Evolutionary conservation across 1,140 invertebrate species (phyloP).

Genomic region (Cecropterus lyciades): DNA sequence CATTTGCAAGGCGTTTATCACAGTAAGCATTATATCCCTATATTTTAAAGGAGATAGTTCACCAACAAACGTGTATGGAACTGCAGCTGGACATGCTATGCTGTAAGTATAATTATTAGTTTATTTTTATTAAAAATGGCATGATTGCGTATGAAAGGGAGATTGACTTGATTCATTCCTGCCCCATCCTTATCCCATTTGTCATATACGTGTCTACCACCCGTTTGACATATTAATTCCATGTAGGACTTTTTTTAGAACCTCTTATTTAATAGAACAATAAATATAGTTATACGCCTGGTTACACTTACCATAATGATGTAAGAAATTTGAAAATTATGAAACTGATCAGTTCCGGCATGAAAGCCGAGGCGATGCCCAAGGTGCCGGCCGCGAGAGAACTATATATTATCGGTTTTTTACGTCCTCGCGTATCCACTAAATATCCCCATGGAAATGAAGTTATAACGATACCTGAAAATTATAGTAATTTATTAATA

Average conservation of each 20-base stretch:
- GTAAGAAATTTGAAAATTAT: constrained; percentile 60
- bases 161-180: too few relatives aligned
- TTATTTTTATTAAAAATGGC: too few relatives aligned
- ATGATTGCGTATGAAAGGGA: too few relatives aligned
- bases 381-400: constrained; percentile 52
- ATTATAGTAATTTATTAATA: not conserved
- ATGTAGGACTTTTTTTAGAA: too few relatives aligned
- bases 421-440: constrained; percentile 68
- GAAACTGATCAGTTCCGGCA: constrained; percentile 68
- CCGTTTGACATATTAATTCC: too few relatives aligned
- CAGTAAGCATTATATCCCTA: constrained; percentile 63
- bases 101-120: constrained; percentile 47
- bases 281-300: too few relatives aligned
- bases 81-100: constrained; percentile 67
- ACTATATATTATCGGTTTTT: constrained; percentile 56
- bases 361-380: constrained; percentile 58
- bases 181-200: too few relatives aligned
- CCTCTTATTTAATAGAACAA: too few relatives aligned
- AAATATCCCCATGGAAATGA: constrained; percentile 75
- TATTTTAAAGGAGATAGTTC: constrained; percentile 66
- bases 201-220: too few relatives aligned
- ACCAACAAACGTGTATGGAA: constrained; percentile 69
- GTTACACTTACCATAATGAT: constrained; percentile 57
- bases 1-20: constrained; percentile 70
- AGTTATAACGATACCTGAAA: constrained; percentile 66